Percentiles rank a stretch among this genome's conserved stretches.
These are phyloP conservation scores for Helicoverpa assulta DNA, from an alignment of 2,888 invertebrate species.

Conservation along the genomic window DNA sequence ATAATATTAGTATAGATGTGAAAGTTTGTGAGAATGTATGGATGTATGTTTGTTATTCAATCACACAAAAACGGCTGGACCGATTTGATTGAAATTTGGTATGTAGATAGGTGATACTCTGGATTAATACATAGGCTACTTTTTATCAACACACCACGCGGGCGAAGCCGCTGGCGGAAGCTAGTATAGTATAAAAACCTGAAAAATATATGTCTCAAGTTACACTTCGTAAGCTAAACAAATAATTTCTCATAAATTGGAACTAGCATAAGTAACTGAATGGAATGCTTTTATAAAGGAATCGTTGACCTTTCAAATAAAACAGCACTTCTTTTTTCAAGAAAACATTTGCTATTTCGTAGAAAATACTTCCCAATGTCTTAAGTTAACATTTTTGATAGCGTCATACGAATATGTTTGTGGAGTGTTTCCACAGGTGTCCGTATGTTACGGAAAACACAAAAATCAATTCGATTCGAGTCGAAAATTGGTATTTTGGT, in stretches of 20 bases:
- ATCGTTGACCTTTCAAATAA: neutral
- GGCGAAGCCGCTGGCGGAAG: no score
- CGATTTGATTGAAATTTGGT: no score
- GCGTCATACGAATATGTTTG: neutral
- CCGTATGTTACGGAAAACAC: conserved; percentile 10
- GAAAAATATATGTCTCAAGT: neutral
- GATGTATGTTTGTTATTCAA: no score
- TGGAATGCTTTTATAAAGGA: neutral
- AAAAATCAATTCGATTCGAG: conserved; percentile 12
- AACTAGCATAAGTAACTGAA: neutral
- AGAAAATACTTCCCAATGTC: neutral
- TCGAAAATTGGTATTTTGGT: conserved; percentile 6
- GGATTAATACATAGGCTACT: no score
- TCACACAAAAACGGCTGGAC: no score
- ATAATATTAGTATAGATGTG: no score
- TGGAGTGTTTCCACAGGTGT: conserved; percentile 23
- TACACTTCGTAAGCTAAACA: no score
- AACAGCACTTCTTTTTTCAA: neutral
- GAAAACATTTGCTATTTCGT: neutral
- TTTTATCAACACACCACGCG: no score
- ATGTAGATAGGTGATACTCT: no score
- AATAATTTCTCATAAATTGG: no score
- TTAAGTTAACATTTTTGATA: neutral
- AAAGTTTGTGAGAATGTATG: no score
- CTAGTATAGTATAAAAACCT: no score